A percentile compares a stretch with the other conserved stretches of the same genome.
phyloP scores from a whole-genome alignment of 2,113 vertebrate species.

The Thermophis baileyi region DNA sequence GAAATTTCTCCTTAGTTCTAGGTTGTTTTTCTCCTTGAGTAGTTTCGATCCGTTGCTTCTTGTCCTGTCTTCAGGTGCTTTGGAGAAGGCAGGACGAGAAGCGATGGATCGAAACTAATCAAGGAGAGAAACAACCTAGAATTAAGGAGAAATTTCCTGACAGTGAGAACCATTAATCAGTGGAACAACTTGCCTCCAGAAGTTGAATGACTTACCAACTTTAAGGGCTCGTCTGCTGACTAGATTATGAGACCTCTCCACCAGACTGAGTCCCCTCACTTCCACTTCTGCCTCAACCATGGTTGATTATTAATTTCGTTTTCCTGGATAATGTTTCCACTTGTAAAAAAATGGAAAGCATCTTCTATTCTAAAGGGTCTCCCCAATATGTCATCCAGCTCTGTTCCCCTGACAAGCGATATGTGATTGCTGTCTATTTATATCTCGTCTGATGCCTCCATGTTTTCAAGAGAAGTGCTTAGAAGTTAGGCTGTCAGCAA shows the following conservation, averaged over 20 bases:
- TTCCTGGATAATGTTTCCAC: not conserved
- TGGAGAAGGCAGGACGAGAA: no score
- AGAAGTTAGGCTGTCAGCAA: constrained; percentile 44
- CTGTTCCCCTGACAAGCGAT: not conserved
- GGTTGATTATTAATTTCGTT: not conserved
- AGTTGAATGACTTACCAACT: not conserved
- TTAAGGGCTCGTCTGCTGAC: not conserved
- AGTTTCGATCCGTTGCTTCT: not conserved
- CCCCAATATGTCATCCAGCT: constrained; percentile 18
- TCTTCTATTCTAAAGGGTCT: not conserved
- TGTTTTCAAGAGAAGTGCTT: not conserved
- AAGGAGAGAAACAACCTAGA: not conserved
- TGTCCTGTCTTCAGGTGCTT: no score
- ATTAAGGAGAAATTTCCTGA: not conserved
- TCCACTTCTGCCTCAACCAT: not conserved
- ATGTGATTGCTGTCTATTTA: constrained; percentile 28
- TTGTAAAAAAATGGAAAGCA: not conserved
- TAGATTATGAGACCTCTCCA: not conserved
- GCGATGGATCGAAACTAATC: no score
- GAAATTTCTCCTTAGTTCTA: not conserved
- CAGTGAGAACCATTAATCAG: not conserved
- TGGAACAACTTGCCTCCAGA: not conserved
- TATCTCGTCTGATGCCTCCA: constrained; percentile 33
- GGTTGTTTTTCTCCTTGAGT: not conserved
- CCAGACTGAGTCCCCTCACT: not conserved